phyloP scores from a whole-genome alignment of 2,113 vertebrate species.

The Percina caprodes region DNA sequence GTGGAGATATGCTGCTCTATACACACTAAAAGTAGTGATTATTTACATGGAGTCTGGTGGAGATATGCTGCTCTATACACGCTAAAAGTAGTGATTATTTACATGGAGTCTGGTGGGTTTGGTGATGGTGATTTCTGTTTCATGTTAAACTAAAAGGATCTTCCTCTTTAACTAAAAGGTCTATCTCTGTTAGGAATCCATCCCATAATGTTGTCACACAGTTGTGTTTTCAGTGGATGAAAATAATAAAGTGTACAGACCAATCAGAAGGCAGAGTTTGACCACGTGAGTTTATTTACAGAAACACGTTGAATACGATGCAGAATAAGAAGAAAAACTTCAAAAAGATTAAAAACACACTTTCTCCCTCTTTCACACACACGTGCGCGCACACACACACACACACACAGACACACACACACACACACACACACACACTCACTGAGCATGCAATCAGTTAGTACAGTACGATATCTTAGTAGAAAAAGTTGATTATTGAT shows the following conservation, averaged over 20 bases:
- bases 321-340: constrained; percentile 59
- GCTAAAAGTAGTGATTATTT: too few relatives aligned
- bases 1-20: too few relatives aligned
- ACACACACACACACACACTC: constrained; percentile 42
- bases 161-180: too few relatives aligned
- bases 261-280: constrained; percentile 44
- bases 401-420: constrained; percentile 8
- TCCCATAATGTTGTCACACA: too few relatives aligned
- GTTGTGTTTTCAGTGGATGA: too few relatives aligned
- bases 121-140: too few relatives aligned
- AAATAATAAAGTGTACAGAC: constrained; percentile 8
- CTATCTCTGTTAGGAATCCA: too few relatives aligned
- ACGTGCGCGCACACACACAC: not conserved
- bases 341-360: constrained; percentile 46
- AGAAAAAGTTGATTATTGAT: constrained; percentile 54
- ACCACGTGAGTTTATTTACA: constrained; percentile 76
- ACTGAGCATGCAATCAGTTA: constrained; percentile 68
- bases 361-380: not conserved
- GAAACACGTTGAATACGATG: constrained; percentile 67
- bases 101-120: too few relatives aligned
- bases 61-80: too few relatives aligned
- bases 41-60: too few relatives aligned
- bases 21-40: too few relatives aligned
- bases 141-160: too few relatives aligned
- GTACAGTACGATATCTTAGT: constrained; percentile 60